Base-by-base conservation (phyloP, 1,140 invertebrate genomes). In the Drosophila lini region DNA sequence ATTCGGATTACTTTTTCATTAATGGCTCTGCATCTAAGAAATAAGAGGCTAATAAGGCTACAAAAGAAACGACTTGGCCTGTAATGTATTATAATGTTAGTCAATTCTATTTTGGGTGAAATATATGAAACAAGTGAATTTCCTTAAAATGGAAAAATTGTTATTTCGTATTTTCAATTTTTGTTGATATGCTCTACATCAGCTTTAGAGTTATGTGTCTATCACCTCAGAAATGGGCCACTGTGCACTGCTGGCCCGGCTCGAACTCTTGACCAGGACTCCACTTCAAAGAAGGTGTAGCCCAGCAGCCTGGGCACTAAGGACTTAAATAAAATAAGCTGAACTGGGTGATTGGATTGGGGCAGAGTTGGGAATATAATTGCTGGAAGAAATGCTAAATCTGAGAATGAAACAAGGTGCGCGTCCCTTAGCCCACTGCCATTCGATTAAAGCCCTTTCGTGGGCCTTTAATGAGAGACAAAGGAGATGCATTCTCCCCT, bases 271-370 rank as follows among this genome's bases (percentile, higher is more conserved):
- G 44, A 44, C 70, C 47, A 53, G 47, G 60, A 60, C 53, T 25
- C 47, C 47, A 52, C 61, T 64, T 41, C 16, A 25, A 31, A 16
- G 40, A 62, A 74, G 70, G 68, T 74, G 70, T 50, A 64, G 52
- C 44, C 13, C 47, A 41, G 60, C 34, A 60, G 50, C 8, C 41
- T n/a, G 55, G 19, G 47, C 60, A 45, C 38, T 41, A 38, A 32
- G 38, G 52, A 45, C 41, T 38, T 34, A 41, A 75, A 41, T 52
- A 41, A 50, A 36, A 57, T 52, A 74, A 74, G 52, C 48, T 40
- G 34, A 55, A 13, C 59, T 56, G 58, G 52, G 71, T 74, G 70
- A 70, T 70, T 67, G 65, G 36, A 68, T 68, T 65, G 62, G 31
- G 19, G 6, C 32, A 31, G 13, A 59, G 15, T 31, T 40, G 25